These are phyloP conservation scores for Geodia barretti DNA, from an alignment of 37 sponge, comb jelly and placozoan species.

Conservation along the genomic window DNA sequence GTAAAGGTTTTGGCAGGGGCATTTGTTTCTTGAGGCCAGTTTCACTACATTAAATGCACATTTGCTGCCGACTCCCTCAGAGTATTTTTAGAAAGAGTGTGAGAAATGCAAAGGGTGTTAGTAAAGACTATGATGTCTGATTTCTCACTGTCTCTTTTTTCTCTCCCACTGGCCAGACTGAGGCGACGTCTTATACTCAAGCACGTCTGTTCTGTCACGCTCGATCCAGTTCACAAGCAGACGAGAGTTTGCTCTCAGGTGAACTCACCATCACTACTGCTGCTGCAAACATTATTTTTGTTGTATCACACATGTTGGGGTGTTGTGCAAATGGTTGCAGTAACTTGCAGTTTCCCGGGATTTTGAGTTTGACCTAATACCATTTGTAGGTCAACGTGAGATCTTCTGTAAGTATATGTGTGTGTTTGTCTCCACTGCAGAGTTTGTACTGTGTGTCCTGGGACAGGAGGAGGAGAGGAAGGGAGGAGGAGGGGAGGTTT, in stretches of 20 bases:
- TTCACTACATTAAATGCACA: too few species aligned
- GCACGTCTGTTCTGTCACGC: conserved; percentile 36
- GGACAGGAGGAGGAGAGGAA: background rate
- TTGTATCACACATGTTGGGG: background rate
- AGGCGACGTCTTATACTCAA: too few species aligned
- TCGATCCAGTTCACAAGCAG: conserved; percentile 12
- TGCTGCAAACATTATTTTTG: too few species aligned
- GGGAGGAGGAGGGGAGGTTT: background rate
- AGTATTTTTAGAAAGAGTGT: background rate
- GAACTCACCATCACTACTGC: too few species aligned
- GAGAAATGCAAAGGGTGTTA: background rate
- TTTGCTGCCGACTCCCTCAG: too few species aligned
- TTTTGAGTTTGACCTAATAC: background rate
- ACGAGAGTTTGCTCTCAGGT: conserved; percentile 31
- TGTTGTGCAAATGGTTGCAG: too few species aligned
- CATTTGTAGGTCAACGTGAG: background rate
- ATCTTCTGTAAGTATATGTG: background rate
- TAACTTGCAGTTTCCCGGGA: background rate
- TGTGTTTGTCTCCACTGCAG: background rate
- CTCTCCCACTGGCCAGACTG: conserved; percentile 14
- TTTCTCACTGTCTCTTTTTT: background rate
- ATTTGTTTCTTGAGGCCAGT: too few species aligned
- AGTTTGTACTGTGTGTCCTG: background rate
- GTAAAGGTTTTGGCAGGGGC: too few species aligned
- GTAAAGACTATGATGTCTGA: background rate